Conservation (phyloP, 2,888 invertebrate genomes). For the Lithosia quadra region DNA sequence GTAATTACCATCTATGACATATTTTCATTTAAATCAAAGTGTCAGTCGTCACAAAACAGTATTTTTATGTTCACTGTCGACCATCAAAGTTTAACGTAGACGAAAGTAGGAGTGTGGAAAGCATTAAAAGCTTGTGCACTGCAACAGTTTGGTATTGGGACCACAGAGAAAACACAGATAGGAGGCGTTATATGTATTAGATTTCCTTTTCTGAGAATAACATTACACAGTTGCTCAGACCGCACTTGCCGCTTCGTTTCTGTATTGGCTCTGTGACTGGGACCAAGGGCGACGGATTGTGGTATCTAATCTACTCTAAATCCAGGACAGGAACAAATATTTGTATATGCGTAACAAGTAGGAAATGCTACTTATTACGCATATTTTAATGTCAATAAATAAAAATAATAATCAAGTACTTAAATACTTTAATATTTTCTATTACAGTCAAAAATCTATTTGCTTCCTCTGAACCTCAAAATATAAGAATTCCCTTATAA, state of each 20-base stretch:
- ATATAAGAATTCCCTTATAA: constrained; percentile 60
- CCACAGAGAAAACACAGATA: no score
- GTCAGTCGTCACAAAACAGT: no score
- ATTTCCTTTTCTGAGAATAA: no score
- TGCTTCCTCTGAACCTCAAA: constrained; percentile 50
- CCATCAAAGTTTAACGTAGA: no score
- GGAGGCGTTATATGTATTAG: no score
- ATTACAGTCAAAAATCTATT: constrained; percentile 31
- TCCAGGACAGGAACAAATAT: background rate
- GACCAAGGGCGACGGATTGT: background rate
- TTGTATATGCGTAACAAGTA: background rate
- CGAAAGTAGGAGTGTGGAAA: no score
- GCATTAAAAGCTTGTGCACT: no score
- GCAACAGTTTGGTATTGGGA: no score
- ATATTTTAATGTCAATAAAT: background rate
- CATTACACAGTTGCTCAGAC: no score
- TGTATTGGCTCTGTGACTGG: no score
- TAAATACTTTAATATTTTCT: background rate
- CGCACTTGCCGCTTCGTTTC: no score
- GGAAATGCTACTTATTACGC: background rate
- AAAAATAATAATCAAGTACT: background rate
- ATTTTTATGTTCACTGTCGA: no score
- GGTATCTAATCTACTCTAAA: background rate
- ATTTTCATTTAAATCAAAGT: background rate
- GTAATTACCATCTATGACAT: background rate